These are phyloP conservation scores for Lasioglossum leucozonium DNA, from an alignment of 2,888 invertebrate genomes.

Conservation along the genomic window DNA sequence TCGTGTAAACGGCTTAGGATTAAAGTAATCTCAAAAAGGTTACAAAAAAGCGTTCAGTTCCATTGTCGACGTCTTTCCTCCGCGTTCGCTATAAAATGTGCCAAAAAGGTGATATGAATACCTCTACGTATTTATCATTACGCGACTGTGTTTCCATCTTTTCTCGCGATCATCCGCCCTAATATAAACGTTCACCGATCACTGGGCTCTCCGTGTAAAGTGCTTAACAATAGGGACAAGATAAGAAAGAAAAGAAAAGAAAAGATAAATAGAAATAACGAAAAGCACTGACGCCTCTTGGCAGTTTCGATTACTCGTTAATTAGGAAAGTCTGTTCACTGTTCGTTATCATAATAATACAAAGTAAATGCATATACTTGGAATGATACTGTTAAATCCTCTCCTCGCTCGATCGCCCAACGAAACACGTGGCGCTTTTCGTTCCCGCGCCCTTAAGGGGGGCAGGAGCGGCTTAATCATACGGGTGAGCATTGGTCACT, in stretches of 20 bases:
- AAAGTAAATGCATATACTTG: constrained; percentile 80
- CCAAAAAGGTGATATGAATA: constrained; percentile 71
- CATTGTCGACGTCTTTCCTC: constrained; percentile 52
- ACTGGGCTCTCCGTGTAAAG: constrained; percentile 45
- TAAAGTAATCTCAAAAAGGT: constrained; percentile 78
- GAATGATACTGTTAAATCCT: constrained; percentile 76
- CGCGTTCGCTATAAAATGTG: constrained; percentile 64
- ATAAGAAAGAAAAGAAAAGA: constrained; percentile 29
- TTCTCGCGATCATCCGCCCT: neutral
- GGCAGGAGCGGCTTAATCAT: neutral
- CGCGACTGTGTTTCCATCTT: neutral
- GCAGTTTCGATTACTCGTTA: constrained; percentile 73
- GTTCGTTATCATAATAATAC: constrained; percentile 63
- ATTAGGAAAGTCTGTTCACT: constrained; percentile 70
- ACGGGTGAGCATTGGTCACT: constrained; percentile 50
- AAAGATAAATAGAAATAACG: constrained; percentile 20
- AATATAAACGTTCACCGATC: constrained; percentile 45
- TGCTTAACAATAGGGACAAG: constrained; percentile 10
- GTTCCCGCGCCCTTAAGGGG: constrained; percentile 11
- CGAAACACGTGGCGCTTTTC: constrained; percentile 35
- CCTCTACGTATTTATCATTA: constrained; percentile 20
- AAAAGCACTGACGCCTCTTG: constrained; percentile 64
- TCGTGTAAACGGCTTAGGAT: constrained; percentile 57
- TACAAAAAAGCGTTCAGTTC: constrained; percentile 69
- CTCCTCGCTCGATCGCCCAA: constrained; percentile 55